These are phyloP conservation scores for Lamellibrachia satsuma DNA, from an alignment of 2,888 invertebrate species.

Conservation along the genomic window DNA sequence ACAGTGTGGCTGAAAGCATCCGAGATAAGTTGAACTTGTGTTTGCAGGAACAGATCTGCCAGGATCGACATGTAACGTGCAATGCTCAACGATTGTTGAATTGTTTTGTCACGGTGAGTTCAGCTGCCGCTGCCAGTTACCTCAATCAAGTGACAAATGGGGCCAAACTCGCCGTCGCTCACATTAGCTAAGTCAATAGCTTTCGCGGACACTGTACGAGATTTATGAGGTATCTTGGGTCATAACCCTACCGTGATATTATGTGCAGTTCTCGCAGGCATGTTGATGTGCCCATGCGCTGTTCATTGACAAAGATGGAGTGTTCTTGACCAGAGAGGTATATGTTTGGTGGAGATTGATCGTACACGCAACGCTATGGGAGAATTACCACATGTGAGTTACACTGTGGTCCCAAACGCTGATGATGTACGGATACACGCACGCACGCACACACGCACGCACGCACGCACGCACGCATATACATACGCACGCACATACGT, in stretches of 20 bases:
- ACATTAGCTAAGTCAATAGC: background rate
- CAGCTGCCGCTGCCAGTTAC: background rate
- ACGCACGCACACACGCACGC: background rate
- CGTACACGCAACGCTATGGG: background rate
- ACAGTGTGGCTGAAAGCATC: background rate
- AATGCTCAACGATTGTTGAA: background rate
- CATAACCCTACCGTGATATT: background rate
- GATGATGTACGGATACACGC: background rate
- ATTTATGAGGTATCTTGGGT: slow-evolving; percentile 10
- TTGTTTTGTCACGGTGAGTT: background rate
- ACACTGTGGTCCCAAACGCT: too few relatives aligned
- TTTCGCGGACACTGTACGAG: background rate
- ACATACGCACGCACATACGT: background rate
- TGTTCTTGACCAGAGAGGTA: background rate
- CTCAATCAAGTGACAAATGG: background rate
- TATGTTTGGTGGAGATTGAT: background rate
- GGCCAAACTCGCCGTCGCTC: background rate
- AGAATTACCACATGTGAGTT: too few relatives aligned
- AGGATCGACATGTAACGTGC: background rate
- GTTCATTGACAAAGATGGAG: background rate
- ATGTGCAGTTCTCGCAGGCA: background rate
- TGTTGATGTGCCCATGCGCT: background rate
- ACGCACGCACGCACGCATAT: background rate
- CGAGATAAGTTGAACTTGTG: background rate
- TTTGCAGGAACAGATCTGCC: background rate